A percentile compares a stretch with the other conserved stretches of the same genome.
Conservation (phyloP, 2,888 invertebrate species). For the Drosophila meridionalis region DNA sequence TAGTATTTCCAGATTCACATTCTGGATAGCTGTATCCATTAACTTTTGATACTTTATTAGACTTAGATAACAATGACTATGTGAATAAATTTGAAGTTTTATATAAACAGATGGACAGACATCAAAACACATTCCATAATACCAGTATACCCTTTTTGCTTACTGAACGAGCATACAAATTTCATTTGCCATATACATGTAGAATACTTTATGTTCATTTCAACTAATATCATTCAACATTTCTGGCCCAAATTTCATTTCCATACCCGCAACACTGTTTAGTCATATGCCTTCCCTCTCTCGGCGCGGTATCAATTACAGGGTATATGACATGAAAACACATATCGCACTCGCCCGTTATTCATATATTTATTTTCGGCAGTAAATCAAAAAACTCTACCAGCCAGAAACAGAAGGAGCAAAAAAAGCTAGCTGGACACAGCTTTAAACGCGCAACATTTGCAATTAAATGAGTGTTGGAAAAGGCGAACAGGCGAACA, state of each 20-base stretch:
- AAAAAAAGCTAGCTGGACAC: constrained; percentile 9
- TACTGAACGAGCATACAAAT: too few relatives aligned
- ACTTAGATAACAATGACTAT: too few relatives aligned
- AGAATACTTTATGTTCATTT: too few relatives aligned
- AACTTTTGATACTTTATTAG: too few relatives aligned
- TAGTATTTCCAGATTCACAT: too few relatives aligned
- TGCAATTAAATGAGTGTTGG: constrained; percentile 55
- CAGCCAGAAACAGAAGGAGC: background rate
- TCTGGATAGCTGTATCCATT: too few relatives aligned
- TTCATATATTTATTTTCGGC: constrained; percentile 40
- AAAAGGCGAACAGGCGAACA: constrained; percentile 8
- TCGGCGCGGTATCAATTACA: background rate
- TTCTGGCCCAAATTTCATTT: background rate
- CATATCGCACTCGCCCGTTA: constrained; percentile 22
- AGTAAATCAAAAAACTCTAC: constrained; percentile 52
- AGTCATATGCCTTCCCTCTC: background rate
- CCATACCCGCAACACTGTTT: background rate
- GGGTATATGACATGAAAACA: constrained; percentile 29
- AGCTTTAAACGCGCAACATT: constrained; percentile 51
- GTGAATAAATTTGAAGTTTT: too few relatives aligned
- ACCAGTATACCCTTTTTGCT: too few relatives aligned
- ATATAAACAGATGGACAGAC: too few relatives aligned
- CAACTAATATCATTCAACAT: background rate
- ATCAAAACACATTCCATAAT: too few relatives aligned
- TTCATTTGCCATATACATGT: too few relatives aligned